phyloP scores from a whole-genome alignment of 2,888 invertebrate genomes.

The Clunio marinus region DNA sequence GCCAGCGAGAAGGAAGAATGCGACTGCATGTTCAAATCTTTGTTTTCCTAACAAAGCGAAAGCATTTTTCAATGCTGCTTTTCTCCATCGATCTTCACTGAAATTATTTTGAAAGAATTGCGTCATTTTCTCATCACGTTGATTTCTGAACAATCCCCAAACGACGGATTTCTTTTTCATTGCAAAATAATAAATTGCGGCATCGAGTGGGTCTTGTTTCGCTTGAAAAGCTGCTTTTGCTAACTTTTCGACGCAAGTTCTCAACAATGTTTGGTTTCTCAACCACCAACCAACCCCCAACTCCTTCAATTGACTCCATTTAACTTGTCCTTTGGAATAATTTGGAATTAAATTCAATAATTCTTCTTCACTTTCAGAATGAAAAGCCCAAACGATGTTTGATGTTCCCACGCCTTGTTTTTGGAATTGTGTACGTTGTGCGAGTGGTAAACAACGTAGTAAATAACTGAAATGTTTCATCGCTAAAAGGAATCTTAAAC shows the following conservation, averaged over 20 bases:
- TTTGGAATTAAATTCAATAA: conserved; percentile 83
- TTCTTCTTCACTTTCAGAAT: conserved; percentile 97
- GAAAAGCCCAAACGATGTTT: conserved; percentile 98
- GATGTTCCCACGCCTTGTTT: conserved; percentile 82
- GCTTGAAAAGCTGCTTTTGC: conserved; percentile 90
- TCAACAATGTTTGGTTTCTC: conserved; percentile 73
- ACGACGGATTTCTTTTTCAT: conserved; percentile 96
- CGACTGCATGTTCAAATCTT: conserved; percentile 95
- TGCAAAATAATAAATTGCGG: conserved; percentile 94
- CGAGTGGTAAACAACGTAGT: conserved; percentile 84
- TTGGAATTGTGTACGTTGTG: conserved; percentile 80
- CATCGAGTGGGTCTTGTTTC: conserved; percentile 94
- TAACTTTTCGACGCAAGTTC: conserved; percentile 82
- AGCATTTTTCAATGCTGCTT: conserved; percentile 96
- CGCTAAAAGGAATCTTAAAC: conserved; percentile 88
- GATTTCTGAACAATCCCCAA: conserved; percentile 90
- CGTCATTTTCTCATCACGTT: conserved; percentile 87
- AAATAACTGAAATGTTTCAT: conserved; percentile 98
- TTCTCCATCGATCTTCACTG: conserved; percentile 87
- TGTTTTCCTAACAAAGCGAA: conserved; percentile 94
- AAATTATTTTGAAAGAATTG: conserved; percentile 95
- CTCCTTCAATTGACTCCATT: conserved; percentile 87
- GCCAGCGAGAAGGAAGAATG: conserved; percentile 94
- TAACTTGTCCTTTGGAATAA: conserved; percentile 76
- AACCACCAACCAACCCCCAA: conserved; percentile 96